Percentiles rank a stretch among this genome's conserved stretches.
Conservation (phyloP, 2,113 vertebrate genomes). For the Actinemys pallida region DNA sequence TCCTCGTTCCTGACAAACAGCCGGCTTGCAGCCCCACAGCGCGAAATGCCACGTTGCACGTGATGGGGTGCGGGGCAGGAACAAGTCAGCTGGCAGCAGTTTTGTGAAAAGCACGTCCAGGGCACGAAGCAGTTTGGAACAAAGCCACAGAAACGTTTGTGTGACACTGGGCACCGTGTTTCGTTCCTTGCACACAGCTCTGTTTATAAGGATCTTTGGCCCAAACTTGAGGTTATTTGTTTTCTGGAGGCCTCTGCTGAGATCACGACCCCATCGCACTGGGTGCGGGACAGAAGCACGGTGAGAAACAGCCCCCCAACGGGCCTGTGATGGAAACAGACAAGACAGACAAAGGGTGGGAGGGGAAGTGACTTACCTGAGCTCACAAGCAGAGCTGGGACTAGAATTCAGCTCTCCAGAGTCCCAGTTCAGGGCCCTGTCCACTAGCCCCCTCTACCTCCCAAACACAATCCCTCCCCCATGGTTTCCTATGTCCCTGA, state of each 20-base stretch:
- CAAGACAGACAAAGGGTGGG: neutral
- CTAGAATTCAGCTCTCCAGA: neutral
- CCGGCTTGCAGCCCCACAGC: neutral
- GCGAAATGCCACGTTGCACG: neutral
- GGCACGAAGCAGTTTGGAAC: neutral
- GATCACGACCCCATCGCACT: neutral
- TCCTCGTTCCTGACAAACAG: neutral
- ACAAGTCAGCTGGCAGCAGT: no score
- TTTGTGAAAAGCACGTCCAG: no score
- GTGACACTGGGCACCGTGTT: neutral
- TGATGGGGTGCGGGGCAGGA: no score
- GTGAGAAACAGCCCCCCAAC: neutral
- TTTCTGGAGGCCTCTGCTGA: neutral
- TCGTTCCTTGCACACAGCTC: neutral
- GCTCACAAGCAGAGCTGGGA: no score
- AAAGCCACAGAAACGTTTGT: neutral
- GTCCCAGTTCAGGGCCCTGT: neutral
- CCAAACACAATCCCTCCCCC: no score
- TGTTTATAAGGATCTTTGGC: neutral
- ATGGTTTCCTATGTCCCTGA: no score
- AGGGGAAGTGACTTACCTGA: neutral
- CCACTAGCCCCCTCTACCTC: neutral
- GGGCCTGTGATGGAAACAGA: neutral
- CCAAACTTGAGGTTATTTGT: neutral
- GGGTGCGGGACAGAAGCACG: neutral